Percentiles rank a stretch among this genome's conserved stretches.
These are phyloP conservation scores for Platerodrilus igneus DNA, from an alignment of 2,888 invertebrate genomes.

Conservation along the genomic window DNA sequence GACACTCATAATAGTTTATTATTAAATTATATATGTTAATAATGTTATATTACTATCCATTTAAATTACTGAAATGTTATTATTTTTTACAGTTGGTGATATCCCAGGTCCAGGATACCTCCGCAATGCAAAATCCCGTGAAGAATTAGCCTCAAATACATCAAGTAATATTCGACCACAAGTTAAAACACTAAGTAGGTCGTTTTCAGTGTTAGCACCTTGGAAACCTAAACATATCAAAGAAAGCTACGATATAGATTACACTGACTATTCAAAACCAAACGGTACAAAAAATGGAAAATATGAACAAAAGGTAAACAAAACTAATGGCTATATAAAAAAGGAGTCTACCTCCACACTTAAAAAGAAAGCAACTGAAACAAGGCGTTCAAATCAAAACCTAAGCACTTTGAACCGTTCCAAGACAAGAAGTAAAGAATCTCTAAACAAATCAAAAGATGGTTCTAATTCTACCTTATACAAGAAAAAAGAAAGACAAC, in stretches of 20 bases:
- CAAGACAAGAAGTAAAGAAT: constrained; percentile 43
- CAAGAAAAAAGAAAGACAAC: constrained; percentile 47
- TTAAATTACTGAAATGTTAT: constrained; percentile 3
- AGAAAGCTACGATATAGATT: constrained; percentile 74
- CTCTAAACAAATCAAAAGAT: constrained; percentile 39
- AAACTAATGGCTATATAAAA: constrained; percentile 39
- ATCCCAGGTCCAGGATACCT: constrained; percentile 67
- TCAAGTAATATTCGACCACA: constrained; percentile 59
- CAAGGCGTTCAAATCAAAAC: constrained; percentile 39
- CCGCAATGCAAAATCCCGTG: constrained; percentile 60
- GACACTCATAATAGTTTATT: background rate
- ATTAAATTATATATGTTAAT: background rate
- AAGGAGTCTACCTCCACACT: constrained; percentile 43
- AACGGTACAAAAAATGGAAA: constrained; percentile 47
- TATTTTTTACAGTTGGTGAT: constrained; percentile 72
- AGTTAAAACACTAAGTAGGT: constrained; percentile 69
- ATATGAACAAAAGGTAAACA: constrained; percentile 41
- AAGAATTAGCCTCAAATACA: constrained; percentile 66
- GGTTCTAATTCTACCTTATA: constrained; percentile 43
- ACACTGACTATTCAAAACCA: constrained; percentile 60
- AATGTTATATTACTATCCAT: background rate
- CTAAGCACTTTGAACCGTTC: constrained; percentile 50
- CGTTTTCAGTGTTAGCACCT: constrained; percentile 78
- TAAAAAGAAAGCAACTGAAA: constrained; percentile 51
- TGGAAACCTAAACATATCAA: constrained; percentile 74